These are phyloP conservation scores for Sciurus niger DNA, from an alignment of 2,113 vertebrate species.

Conservation along the genomic window DNA sequence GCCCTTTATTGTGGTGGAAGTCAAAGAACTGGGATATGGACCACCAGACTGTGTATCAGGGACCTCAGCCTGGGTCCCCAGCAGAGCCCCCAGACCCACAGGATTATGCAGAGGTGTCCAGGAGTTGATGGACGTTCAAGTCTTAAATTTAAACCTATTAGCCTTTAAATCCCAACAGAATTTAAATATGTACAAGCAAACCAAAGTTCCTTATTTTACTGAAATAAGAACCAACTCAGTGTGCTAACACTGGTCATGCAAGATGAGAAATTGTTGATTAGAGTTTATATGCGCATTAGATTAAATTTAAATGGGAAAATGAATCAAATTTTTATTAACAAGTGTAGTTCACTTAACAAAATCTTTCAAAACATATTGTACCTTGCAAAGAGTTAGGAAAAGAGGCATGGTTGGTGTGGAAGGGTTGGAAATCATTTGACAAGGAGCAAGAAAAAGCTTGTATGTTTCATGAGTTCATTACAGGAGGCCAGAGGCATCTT, in stretches of 20 bases:
- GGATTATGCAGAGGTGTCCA: background rate
- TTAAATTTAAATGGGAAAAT: conserved; percentile 57
- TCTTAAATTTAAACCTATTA: background rate
- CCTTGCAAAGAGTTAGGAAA: conserved; percentile 25
- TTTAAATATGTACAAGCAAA: background rate
- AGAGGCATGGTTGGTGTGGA: background rate
- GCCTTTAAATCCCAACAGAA: background rate
- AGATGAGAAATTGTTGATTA: conserved; percentile 16
- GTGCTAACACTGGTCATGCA: background rate
- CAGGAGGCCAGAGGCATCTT: background rate
- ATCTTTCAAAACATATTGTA: conserved; percentile 36
- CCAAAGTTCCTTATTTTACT: background rate
- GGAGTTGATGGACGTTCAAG: background rate
- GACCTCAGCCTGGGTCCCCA: background rate
- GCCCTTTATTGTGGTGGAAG: background rate
- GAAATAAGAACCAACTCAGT: conserved; percentile 15
- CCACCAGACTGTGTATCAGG: background rate
- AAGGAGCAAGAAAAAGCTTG: conserved; percentile 32
- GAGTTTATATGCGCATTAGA: background rate
- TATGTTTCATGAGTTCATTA: conserved; percentile 37
- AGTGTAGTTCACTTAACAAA: conserved; percentile 28
- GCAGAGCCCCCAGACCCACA: background rate
- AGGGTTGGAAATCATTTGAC: conserved; percentile 51
- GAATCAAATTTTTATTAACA: conserved; percentile 67
- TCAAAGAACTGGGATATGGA: background rate